Percentiles rank a stretch among this genome's conserved stretches.
Evolutionary conservation across 2,113 vertebrate species (phyloP).

Genomic region (Seriola aureovittata): DNA sequence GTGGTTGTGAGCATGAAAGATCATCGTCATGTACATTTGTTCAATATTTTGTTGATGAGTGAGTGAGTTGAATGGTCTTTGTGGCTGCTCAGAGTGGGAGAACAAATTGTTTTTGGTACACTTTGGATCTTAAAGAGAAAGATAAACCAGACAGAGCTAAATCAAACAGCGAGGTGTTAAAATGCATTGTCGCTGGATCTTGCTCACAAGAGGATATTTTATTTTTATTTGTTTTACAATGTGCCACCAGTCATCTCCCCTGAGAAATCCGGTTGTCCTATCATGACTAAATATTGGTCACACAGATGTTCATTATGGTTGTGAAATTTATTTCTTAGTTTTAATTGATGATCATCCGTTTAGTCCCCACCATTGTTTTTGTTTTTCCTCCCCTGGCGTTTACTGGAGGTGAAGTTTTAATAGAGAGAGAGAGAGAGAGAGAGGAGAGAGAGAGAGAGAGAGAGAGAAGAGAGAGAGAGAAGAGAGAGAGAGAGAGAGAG

Average conservation of each 20-base stretch:
- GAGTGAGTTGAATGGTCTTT: background rate
- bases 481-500: background rate
- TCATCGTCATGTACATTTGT: background rate
- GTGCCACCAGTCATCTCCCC: background rate
- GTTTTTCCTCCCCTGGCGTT: background rate
- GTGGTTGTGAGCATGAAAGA: background rate
- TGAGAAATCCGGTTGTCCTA: background rate
- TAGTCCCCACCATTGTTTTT: background rate
- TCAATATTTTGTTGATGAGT: background rate
- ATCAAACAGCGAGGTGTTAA: constrained; percentile 1
- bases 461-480: background rate
- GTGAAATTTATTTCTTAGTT: background rate
- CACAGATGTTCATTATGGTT: background rate
- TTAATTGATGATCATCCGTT: background rate
- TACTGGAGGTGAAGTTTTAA: constrained; percentile 42
- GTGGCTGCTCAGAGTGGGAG: background rate
- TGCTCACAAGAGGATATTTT: background rate
- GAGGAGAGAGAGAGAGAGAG: background rate
- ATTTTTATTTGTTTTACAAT: background rate
- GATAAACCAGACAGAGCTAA: background rate
- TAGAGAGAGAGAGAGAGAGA: background rate
- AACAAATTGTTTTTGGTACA: background rate
- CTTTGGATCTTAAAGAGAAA: background rate
- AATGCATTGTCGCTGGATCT: background rate
- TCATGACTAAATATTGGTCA: background rate